A percentile compares a stretch with the other conserved stretches of the same genome.
Evolutionary conservation across 1,140 invertebrate species (phyloP).

Genomic region (Sarcophaga peregrina): DNA sequence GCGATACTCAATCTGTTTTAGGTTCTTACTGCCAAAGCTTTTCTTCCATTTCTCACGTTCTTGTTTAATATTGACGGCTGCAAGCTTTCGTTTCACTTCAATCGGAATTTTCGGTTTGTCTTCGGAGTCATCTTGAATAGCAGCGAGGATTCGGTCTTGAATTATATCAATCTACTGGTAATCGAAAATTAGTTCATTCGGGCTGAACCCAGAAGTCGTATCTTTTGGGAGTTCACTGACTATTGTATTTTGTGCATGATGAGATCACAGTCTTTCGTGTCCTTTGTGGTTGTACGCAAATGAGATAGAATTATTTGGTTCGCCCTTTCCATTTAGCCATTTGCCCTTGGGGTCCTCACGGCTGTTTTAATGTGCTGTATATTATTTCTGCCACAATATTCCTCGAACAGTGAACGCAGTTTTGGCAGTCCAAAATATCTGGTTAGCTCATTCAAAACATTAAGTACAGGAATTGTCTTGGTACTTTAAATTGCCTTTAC

Average conservation of each 20-base stretch:
- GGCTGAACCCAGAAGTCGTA: conserved; percentile 49
- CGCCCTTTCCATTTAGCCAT: conserved; percentile 51
- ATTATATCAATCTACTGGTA: conserved; percentile 28
- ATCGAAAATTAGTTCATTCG: too few species aligned
- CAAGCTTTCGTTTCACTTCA: too few species aligned
- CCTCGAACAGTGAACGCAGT: conserved; percentile 48
- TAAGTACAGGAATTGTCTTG: conserved; percentile 47
- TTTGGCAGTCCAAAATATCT: conserved; percentile 42
- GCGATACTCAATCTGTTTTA: too few species aligned
- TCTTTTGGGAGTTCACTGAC: conserved; percentile 53
- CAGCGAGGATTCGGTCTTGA: conserved; percentile 37
- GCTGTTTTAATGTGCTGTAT: conserved; percentile 45
- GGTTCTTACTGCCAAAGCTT: too few species aligned
- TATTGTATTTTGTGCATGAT: conserved; percentile 49
- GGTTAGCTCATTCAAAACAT: conserved; percentile 30
- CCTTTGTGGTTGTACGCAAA: too few species aligned
- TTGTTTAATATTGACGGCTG: too few species aligned
- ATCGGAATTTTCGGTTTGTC: background rate
- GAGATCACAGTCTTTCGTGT: conserved; percentile 49
- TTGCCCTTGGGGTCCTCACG: conserved; percentile 52
- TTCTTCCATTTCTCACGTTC: too few species aligned
- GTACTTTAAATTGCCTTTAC: conserved; percentile 48
- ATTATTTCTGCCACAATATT: conserved; percentile 37
- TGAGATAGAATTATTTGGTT: too few species aligned
- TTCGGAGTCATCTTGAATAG: conserved; percentile 35